Base-by-base conservation (phyloP, 2,113 vertebrate species). In the Lepus timidus region DNA sequence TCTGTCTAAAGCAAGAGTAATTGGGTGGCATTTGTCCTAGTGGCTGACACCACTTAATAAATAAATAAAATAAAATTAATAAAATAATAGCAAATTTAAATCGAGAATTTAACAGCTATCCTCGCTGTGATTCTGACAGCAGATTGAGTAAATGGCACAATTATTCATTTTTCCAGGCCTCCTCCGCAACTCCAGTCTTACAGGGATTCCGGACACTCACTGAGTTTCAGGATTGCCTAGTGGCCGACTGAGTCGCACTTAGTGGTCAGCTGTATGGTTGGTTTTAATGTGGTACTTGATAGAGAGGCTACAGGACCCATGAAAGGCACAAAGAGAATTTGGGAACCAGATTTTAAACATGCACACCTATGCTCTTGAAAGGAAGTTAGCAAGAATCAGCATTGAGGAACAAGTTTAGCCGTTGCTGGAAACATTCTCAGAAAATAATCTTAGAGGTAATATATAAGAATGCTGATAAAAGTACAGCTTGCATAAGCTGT, bases 401-500 rank as follows among this genome's bases (percentile, higher is more conserved):
- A 88, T 79, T 84, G 36, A 65, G 51, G 39, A 85, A 74, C 49
- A 91, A 44, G 44, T 76, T 70, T 83, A 87, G 76, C 17, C 76
- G 78, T 52, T 73, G 79, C 73, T 62, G 58, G 73, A 80, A 94
- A 85, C 33, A 74, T 51, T 80, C 31, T 31, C 49, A 79, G 51
- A 25, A 88, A 94, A 87, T 74, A 94, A 85, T 88, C 73, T 79
- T 91, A 67, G 23, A 84, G 23, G n/a, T 79, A 36, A 81, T 14
- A 88, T 84, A 27, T 58, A 93, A 80, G 80, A 51, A 70, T 93
- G 29, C 22, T 64, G 71, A 81, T 79, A 65, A 89, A 95, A 84
- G 2, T 61, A 81, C 9, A 78, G 31, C 36, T 52, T 79, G 39
- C 89, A 51, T 87, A 65, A 79, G n/a, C n/a, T n/a, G n/a, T n/a